These are phyloP conservation scores for Okapia johnstoni DNA, from an alignment of 2,113 vertebrate species.

Conservation along the genomic window DNA sequence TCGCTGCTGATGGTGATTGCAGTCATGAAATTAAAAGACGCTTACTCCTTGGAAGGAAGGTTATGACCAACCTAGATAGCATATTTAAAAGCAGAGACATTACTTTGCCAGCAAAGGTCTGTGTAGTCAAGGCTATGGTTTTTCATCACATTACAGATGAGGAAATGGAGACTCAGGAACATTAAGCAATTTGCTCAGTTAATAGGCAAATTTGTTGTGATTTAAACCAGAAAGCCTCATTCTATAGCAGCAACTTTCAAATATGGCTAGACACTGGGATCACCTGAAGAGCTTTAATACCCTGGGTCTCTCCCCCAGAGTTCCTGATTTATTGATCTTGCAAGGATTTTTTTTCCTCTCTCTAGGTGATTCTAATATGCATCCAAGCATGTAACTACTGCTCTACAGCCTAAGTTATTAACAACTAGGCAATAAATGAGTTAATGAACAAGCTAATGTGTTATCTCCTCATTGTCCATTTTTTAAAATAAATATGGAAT, in stretches of 20 bases:
- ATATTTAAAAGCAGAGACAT: too few species aligned
- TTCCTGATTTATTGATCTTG: neutral
- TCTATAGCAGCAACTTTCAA: neutral
- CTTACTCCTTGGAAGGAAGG: too few species aligned
- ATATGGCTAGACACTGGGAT: neutral
- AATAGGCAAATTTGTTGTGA: neutral
- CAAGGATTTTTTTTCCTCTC: neutral
- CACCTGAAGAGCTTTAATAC: neutral
- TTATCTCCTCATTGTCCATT: neutral
- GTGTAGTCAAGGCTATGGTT: too few species aligned
- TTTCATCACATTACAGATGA: neutral
- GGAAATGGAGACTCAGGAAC: neutral
- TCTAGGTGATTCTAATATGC: neutral
- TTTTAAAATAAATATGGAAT: neutral
- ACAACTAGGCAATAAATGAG: neutral
- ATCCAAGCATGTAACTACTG: neutral
- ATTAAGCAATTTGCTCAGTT: neutral
- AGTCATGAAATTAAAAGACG: too few species aligned
- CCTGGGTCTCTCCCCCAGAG: too few species aligned
- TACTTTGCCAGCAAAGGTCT: too few species aligned
- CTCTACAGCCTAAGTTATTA: neutral
- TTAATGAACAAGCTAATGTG: neutral
- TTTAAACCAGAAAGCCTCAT: neutral
- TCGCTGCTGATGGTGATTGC: too few species aligned
- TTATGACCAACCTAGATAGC: too few species aligned